Evolutionary conservation across 2,797 vertebrate genomes (phyloP).

Genomic region (Scarus forsteni): DNA sequence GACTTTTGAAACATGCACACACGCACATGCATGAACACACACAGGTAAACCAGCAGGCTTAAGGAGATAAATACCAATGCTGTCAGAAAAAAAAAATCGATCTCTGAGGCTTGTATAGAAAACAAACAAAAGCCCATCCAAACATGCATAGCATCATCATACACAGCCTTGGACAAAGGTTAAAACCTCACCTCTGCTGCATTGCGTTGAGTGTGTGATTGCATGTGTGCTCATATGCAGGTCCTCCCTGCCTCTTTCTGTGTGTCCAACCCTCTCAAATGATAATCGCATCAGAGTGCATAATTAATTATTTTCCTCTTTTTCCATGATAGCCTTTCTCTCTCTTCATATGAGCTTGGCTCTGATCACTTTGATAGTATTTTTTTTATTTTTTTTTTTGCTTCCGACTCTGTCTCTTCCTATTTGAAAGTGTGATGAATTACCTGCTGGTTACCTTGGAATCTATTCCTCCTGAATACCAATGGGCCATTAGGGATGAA

Average conservation of each 20-base stretch:
- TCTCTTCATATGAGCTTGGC: conserved; percentile 39
- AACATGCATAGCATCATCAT: conserved; percentile 23
- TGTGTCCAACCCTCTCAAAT: conserved; percentile 21
- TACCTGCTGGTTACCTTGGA: conserved; percentile 69
- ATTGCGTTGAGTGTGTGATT: neutral
- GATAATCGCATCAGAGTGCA: conserved; percentile 49
- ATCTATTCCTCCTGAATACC: conserved; percentile 70
- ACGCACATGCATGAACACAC: conserved; percentile 1
- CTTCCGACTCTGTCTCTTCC: conserved; percentile 66
- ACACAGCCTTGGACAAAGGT: conserved; percentile 43
- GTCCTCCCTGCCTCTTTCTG: conserved; percentile 19
- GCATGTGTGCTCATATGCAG: neutral
- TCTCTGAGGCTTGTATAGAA: conserved; percentile 45
- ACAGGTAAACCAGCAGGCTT: conserved; percentile 46
- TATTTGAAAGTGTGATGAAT: conserved; percentile 76
- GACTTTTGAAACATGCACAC: conserved; percentile 53
- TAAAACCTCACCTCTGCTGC: conserved; percentile 31
- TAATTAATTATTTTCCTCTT: conserved; percentile 64
- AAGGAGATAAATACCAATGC: conserved; percentile 67
- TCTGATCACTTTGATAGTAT: conserved; percentile 67
- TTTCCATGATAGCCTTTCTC: conserved; percentile 54
- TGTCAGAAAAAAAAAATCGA: conserved; percentile 50
- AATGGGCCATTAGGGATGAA: conserved; percentile 60
- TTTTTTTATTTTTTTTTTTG: conserved; percentile 65
- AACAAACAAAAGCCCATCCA: conserved; percentile 34